Evolutionary conservation across 2,888 invertebrate genomes (phyloP).

Genomic region (Endotricha flammealis): DNA sequence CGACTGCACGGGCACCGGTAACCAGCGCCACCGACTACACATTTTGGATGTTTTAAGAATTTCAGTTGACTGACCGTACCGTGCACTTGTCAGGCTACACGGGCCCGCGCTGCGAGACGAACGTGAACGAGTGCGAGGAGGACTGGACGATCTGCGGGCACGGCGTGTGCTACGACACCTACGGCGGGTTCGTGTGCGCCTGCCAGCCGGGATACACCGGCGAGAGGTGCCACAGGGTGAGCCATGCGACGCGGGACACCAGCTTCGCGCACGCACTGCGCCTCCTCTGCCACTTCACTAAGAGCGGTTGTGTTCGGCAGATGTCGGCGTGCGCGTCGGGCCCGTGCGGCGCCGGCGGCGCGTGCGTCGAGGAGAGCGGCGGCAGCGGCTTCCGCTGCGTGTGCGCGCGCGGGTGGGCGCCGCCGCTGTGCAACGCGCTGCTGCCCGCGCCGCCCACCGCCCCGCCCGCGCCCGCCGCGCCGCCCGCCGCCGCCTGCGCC

Average conservation of each 20-base stretch:
- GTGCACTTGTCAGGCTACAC: slow-evolving; percentile 75
- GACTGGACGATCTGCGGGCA: slow-evolving; percentile 81
- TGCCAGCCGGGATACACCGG: slow-evolving; percentile 89
- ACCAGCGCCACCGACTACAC: background rate
- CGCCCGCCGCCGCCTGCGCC: slow-evolving; percentile 56
- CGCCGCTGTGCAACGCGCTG: slow-evolving; percentile 56
- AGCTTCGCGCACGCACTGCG: background rate
- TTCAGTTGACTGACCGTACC: no score
- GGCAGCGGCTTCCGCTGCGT: slow-evolving; percentile 80
- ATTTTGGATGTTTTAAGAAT: background rate
- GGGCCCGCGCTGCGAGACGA: slow-evolving; percentile 84
- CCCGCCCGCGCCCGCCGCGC: slow-evolving; percentile 42
- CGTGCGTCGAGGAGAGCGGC: slow-evolving; percentile 79
- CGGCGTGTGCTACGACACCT: slow-evolving; percentile 89
- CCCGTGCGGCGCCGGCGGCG: slow-evolving; percentile 87
- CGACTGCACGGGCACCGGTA: slow-evolving; percentile 84
- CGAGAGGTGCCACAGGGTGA: slow-evolving; percentile 84
- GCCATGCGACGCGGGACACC: slow-evolving; percentile 12
- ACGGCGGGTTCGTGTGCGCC: slow-evolving; percentile 87
- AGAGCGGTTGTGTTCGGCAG: slow-evolving; percentile 30
- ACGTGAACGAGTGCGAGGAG: slow-evolving; percentile 87
- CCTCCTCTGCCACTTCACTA: no score
- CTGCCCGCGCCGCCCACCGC: slow-evolving; percentile 58
- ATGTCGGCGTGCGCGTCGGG: slow-evolving; percentile 81
- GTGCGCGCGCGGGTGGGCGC: slow-evolving; percentile 79